phyloP scores from a whole-genome alignment of 2,797 vertebrate species.

The Halcyon leucocephala region DNA sequence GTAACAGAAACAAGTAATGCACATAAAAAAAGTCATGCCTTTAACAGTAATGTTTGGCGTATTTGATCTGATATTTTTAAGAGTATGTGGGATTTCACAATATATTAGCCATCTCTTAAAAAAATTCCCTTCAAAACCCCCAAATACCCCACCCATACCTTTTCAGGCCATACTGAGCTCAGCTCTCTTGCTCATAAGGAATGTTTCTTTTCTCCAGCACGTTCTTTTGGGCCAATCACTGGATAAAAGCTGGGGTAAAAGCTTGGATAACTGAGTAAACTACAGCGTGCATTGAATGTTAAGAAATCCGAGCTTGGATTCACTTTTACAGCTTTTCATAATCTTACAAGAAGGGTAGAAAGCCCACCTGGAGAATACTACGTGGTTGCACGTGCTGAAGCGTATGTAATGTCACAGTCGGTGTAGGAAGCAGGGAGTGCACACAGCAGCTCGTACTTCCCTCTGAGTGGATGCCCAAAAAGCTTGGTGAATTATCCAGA shows the following conservation, averaged over 20 bases:
- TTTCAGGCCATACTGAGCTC: background rate
- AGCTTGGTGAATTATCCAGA: background rate
- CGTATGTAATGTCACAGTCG: too few relatives aligned
- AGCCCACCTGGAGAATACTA: background rate
- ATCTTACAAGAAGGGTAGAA: fast-evolving
- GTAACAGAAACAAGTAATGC: background rate
- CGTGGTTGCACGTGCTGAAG: background rate
- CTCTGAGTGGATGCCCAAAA: background rate
- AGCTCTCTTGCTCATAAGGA: background rate
- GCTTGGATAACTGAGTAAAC: background rate
- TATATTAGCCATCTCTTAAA: background rate
- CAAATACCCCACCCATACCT: fast-evolving
- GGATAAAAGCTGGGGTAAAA: background rate
- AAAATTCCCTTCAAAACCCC: background rate
- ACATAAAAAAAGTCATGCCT: background rate
- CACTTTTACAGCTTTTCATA: background rate
- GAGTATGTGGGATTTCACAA: background rate
- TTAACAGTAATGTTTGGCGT: background rate
- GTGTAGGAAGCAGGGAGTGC: background rate
- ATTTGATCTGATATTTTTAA: background rate
- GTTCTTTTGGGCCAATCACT: background rate
- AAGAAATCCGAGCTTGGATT: background rate
- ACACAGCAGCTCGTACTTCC: background rate
- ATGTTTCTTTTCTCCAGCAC: background rate
- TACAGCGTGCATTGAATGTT: background rate